Evolutionary conservation across 2,113 vertebrate genomes (phyloP).

Genomic region (Conger conger): DNA sequence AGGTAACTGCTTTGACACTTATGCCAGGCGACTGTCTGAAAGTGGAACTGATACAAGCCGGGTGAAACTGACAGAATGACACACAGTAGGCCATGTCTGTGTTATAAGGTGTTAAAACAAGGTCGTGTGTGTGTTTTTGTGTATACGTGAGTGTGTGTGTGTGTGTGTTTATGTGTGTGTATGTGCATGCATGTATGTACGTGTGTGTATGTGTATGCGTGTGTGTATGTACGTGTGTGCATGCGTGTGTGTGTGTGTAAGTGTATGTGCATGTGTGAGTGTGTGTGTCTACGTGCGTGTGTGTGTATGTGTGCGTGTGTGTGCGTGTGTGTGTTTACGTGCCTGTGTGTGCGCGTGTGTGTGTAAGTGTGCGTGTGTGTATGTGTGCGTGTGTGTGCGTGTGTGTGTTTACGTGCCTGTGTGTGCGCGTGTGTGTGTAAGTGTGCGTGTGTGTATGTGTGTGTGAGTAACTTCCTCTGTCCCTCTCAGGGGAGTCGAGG

Average conservation of each 20-base stretch:
- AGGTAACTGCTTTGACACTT: not conserved
- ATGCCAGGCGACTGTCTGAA: not conserved
- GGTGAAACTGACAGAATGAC: not conserved
- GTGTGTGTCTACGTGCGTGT: too few species aligned
- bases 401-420: not conserved
- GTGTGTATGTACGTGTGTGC: too few species aligned
- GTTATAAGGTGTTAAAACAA: not conserved
- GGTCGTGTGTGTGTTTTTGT: too few species aligned
- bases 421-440: not conserved
- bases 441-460: not conserved
- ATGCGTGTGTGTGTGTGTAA: too few species aligned
- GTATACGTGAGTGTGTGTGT: too few species aligned
- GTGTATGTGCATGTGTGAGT: too few species aligned
- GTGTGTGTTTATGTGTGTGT: too few species aligned
- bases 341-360: not conserved
- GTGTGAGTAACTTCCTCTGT: constrained; percentile 7
- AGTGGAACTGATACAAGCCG: not conserved
- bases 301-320: too few species aligned
- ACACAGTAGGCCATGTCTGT: not conserved
- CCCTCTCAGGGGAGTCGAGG: constrained; percentile 88
- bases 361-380: not conserved
- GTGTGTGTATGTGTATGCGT: too few species aligned
- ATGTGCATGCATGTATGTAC: too few species aligned
- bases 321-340: too few species aligned
- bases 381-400: constrained; percentile 1